These are phyloP conservation scores for Neoscelio sp. DNA, from an alignment of 2,888 invertebrate genomes.

Conservation along the genomic window DNA sequence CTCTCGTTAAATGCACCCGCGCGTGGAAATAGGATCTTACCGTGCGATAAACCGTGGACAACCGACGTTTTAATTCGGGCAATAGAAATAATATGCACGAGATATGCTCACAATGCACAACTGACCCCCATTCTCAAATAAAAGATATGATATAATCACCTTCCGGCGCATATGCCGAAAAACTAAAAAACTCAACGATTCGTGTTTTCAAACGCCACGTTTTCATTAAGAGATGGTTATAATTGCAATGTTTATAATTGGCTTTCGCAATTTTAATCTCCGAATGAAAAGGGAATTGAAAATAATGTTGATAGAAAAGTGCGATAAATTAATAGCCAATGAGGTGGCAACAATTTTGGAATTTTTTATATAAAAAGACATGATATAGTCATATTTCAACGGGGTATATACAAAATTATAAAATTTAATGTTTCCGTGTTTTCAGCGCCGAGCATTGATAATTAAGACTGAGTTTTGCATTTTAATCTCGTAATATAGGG, in stretches of 20 bases:
- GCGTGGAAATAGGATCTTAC: conserved; percentile 69
- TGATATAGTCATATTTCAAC: too few species aligned
- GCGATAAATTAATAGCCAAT: conserved; percentile 1
- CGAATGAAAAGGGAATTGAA: conserved; percentile 3
- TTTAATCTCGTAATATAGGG: too few species aligned
- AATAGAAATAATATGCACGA: conserved; percentile 58
- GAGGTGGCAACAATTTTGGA: too few species aligned
- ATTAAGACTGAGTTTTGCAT: too few species aligned
- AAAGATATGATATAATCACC: conserved; percentile 22
- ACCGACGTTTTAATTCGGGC: conserved; percentile 64
- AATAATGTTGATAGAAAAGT: too few species aligned
- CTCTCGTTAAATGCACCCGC: conserved; percentile 68
- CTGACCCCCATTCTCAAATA: conserved; percentile 25
- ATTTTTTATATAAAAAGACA: too few species aligned
- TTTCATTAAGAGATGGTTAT: conserved; percentile 13
- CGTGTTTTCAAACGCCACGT: conserved; percentile 1
- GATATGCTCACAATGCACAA: conserved; percentile 33
- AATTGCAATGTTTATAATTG: conserved; percentile 14
- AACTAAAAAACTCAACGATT: neutral
- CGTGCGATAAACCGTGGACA: conserved; percentile 64
- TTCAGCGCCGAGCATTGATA: too few species aligned
- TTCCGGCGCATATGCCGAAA: neutral
- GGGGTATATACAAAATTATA: too few species aligned
- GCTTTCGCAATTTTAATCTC: neutral
- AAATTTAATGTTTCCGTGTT: too few species aligned